phyloP scores from a whole-genome alignment of 2,888 invertebrate species.

The Uloborus plumipes region DNA sequence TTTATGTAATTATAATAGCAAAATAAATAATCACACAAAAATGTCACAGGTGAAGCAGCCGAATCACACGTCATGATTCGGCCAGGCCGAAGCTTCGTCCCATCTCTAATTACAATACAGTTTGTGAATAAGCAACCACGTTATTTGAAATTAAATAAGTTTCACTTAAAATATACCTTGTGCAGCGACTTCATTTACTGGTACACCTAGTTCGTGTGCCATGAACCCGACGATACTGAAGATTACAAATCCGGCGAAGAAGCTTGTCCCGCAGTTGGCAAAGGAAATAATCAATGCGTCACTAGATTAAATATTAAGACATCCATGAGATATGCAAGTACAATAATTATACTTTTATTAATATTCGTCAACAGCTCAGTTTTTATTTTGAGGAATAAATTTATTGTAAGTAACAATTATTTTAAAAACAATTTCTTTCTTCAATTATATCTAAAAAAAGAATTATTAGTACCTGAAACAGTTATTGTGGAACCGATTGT shows the following conservation, averaged over 20 bases:
- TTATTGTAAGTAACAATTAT: not conserved
- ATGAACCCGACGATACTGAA: constrained; percentile 73
- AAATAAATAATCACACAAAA: too few relatives aligned
- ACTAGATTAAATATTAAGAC: constrained; percentile 21
- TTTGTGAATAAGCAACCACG: too few relatives aligned
- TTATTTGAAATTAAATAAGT: too few relatives aligned
- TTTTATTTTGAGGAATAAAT: not conserved
- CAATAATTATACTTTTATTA: not conserved
- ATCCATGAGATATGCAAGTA: not conserved
- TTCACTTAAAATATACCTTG: constrained; percentile 63
- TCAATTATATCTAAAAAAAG: not conserved
- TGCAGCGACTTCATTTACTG: constrained; percentile 68
- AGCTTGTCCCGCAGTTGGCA: constrained; percentile 69
- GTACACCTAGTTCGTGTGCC: constrained; percentile 71
- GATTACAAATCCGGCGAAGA: constrained; percentile 72
- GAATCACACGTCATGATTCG: too few relatives aligned
- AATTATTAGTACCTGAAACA: constrained; percentile 69
- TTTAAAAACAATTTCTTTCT: not conserved
- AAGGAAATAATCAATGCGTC: constrained; percentile 64
- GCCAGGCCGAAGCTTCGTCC: too few relatives aligned
- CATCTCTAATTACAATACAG: too few relatives aligned
- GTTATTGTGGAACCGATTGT: constrained; percentile 72
- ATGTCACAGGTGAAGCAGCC: too few relatives aligned
- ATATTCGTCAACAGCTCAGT: not conserved
- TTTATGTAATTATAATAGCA: too few relatives aligned